Evolutionary conservation across 2,797 vertebrate species (phyloP), one percentile per base, ranked within the genome.

Genomic region (Cyclura pinguis): DNA sequence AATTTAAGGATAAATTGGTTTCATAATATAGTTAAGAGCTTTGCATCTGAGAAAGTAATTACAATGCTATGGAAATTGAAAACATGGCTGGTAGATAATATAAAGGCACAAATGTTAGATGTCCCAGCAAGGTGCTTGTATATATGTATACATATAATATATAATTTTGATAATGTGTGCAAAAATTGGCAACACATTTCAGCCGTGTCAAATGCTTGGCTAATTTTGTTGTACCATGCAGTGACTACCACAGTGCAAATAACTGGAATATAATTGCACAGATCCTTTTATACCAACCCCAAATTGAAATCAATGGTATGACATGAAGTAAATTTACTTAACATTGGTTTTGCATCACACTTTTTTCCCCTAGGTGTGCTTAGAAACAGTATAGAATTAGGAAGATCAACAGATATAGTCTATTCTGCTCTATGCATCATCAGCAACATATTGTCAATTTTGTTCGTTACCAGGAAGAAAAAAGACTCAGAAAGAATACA

Each of bases 401-500:
- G 57, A 35, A 77, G 81, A 84, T 84, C 72, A 84, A 76, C 88
- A 42, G 50, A 88, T 4, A 3, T 29, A 85, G 90, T 86, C 73
- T 86, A 6, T 8, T 90, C 73, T 89, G 42, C 93, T 4, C 85
- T 89, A 72, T 90, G 27, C 18, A 12, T 59, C 47, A 92, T 35
- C 50, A 90, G 5, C 86, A 85, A 90, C 89, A 92, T 90, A 74
- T 89, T 82, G 38, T 67, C 52, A 85, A 69, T 77, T 86, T 76
- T 18, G 4, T 73, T 90, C 27, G 4, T 69, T 76, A 64, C 22
- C 24, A 42, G 69, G 6, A 42, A 84, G 67, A 87, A 47, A 3
- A 85, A 90, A 89, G 92, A 80, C 29, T 57, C 4, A 24, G 62
- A 74, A 89, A 35, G 90, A 88, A 89, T 47, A 0, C 38, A 72